Evolutionary conservation across 2,888 invertebrate species (phyloP), one percentile per base, ranked within the genome.

Genomic region (Ophion ellenae): DNA sequence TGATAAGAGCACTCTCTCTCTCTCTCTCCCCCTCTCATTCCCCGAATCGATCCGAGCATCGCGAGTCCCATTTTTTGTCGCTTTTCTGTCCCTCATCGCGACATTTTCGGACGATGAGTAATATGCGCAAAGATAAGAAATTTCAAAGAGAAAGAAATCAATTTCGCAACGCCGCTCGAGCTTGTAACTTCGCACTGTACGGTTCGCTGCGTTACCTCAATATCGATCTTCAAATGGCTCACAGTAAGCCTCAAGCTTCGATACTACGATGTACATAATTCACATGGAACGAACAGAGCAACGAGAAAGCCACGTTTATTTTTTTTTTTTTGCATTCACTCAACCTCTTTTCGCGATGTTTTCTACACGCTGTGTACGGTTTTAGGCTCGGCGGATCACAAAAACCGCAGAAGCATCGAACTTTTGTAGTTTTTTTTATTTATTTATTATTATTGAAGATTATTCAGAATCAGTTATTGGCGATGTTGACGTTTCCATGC

Each of bases 41-140:
- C n/a, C 70, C 69, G 63, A 77, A 83, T 85, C 85, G 71, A 85
- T 85, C 71, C 36, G 73, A 47, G 17, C 20, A 17, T 47, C 57
- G 20, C 67, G 5, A 73, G 69, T 40, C 24, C 45, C 28, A 47
- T n/a, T 57, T 70, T 10, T 7, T 70, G 28, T 69, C 36, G 40
- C 53, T 40, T 63, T 57, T 28, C 14, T 17, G 7, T 14, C 17
- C n/a, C 32, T 3, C 6, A 2, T 80, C n/a, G 47, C 9, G 6
- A 32, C 47, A 40, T 66, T 36, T 47, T 7, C 61, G 10, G 11
- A 53, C 53, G 57, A 57, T 32, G 57, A 57, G 5, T 28, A n/a
- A 40, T 28, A 5, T 24, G 24, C 24, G 7, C 4, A 20, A 9
- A 17, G 28, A 53, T 53, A 53, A 53, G 17, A 14, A 53, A 53